Evolutionary conservation across 64 coral and sea anemone species (phyloP), one percentile per base, ranked within the genome.

Genomic region (Platygyra sinensis): DNA sequence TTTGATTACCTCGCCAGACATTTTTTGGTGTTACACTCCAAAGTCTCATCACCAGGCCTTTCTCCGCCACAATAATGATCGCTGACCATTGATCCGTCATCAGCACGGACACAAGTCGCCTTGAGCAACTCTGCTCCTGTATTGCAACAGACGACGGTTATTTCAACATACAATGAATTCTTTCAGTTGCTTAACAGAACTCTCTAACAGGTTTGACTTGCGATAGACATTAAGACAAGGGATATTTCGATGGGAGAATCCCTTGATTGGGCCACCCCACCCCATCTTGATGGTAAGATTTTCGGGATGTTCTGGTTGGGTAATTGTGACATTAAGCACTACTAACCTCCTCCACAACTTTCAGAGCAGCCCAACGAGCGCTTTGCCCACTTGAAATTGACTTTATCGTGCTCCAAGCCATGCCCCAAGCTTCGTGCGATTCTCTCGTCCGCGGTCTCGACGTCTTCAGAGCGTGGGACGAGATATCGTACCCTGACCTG

Each of bases 341-440:
- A 52, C 76, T 22, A 73, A 90, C 88, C 88, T 60, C 88, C 88
- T 11, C 88, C 88, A 30, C 88, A 90, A 36, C 69, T 73, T 5
- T 72, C 78, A 30, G 88, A 90, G 76, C 88, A 90, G 24, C 77
- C 77, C 17, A 72, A 76, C 12, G 88, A 69, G 4, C 54, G 77
- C 52, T n/a, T 78, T 5, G 57, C 82, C 88, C 88, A 90, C 71
- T 90, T 80, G 50, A 80, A 90, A 29, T 20, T 76, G 33, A 65
- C 33, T 51, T 28, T 24, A 42, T 72, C 65, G 19, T 85, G 77
- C 36, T 55, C 29, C 49, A 72, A 24, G 77, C 77, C 46, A 20
- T 85, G 77, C 36, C 52, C 29, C 49, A 72, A 24, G 77, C 77
- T 61, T 30, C 77, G 81, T 24, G 46, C 81, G 52, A 85, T 69